Conservation (phyloP, 2,888 invertebrate species). For the Clanis bilineata region DNA sequence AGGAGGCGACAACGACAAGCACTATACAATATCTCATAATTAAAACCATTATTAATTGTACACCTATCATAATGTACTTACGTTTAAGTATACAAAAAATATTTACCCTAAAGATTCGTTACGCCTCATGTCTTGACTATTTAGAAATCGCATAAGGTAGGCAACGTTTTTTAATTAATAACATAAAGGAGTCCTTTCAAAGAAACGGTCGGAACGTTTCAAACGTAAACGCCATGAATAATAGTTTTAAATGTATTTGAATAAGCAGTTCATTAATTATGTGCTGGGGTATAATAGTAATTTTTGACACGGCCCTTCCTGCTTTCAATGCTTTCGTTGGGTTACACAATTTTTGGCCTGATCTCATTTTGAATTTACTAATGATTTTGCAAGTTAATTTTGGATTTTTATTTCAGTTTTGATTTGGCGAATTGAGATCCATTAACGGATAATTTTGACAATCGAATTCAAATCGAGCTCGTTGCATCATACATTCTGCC, state of each 20-base stretch:
- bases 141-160: slow-evolving; percentile 65
- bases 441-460: too few relatives aligned
- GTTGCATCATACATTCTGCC: too few relatives aligned
- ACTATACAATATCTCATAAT: not conserved
- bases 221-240: slow-evolving; percentile 81
- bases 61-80: slow-evolving; percentile 33
- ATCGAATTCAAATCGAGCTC: too few relatives aligned
- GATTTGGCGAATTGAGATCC: not conserved
- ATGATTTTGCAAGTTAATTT: slow-evolving; percentile 16
- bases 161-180: slow-evolving; percentile 70
- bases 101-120: slow-evolving; percentile 59
- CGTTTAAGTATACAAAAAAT: slow-evolving; percentile 44
- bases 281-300: slow-evolving; percentile 73
- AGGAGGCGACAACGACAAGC: too few relatives aligned
- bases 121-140: slow-evolving; percentile 43
- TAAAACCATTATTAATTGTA: slow-evolving; percentile 27
- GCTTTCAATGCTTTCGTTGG: slow-evolving; percentile 68
- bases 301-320: slow-evolving; percentile 81
- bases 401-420: not conserved
- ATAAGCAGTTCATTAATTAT: slow-evolving; percentile 82
- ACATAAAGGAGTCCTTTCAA: slow-evolving; percentile 67
- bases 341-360: slow-evolving; percentile 69
- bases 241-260: slow-evolving; percentile 82
- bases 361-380: slow-evolving; percentile 25
- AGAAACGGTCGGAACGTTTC: slow-evolving; percentile 75